These are phyloP conservation scores for Danionella dracula DNA, from an alignment of 2,797 vertebrate species.

Conservation along the genomic window DNA sequence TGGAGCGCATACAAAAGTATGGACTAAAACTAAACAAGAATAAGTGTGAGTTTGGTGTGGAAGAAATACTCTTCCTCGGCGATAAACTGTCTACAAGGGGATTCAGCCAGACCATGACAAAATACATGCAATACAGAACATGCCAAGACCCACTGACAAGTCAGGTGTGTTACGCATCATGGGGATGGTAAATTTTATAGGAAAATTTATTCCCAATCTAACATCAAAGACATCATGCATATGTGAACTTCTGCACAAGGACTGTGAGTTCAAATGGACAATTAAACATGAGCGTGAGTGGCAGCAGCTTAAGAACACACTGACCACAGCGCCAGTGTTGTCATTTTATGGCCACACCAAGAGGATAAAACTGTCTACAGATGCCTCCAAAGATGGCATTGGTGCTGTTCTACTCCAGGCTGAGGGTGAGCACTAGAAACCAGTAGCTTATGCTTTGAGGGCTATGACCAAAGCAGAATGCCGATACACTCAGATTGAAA, in stretches of 20 bases:
- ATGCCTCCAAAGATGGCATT: not conserved
- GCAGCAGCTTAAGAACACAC: not conserved
- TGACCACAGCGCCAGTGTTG: not conserved
- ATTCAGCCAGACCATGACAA: too few species aligned
- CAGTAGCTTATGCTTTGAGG: not conserved
- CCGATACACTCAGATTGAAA: not conserved
- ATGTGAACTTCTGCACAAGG: too few species aligned
- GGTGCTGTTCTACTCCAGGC: not conserved
- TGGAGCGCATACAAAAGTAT: not conserved
- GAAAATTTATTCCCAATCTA: too few species aligned
- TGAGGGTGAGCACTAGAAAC: not conserved
- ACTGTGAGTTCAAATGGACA: too few species aligned
- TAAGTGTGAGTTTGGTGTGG: constrained; percentile 5
- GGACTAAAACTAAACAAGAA: constrained; percentile 8
- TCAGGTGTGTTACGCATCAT: too few species aligned
- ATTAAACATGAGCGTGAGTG: too few species aligned
- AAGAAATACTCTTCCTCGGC: not conserved
- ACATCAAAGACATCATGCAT: too few species aligned
- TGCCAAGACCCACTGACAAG: too few species aligned
- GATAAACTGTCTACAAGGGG: not conserved
- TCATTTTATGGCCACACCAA: not conserved
- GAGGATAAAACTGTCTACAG: not conserved
- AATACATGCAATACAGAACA: too few species aligned
- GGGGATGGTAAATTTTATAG: too few species aligned
- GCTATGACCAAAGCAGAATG: not conserved